Conservation (phyloP, 2,888 invertebrate species). For the Drosophila borealis region DNA sequence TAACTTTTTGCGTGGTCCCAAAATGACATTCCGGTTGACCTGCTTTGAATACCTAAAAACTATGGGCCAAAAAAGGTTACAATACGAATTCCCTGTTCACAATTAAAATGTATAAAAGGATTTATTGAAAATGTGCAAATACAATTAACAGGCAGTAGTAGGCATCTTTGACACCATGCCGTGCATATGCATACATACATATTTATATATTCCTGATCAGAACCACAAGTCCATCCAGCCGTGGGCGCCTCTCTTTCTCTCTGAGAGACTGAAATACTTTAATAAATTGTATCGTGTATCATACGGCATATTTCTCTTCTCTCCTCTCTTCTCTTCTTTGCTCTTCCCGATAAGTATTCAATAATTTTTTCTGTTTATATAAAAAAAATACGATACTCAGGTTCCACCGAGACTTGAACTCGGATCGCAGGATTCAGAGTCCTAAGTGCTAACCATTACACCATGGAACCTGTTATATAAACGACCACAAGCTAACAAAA, state of each 20-base stretch:
- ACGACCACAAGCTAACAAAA: background rate
- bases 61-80: slow-evolving; percentile 31
- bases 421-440: slow-evolving; percentile 86
- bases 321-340: too few relatives aligned
- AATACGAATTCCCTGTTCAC: background rate
- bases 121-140: background rate
- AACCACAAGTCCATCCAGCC: too few relatives aligned
- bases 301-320: too few relatives aligned
- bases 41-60: slow-evolving; percentile 22
- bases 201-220: background rate
- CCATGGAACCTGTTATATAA: slow-evolving; percentile 84
- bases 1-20: slow-evolving; percentile 1
- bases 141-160: background rate
- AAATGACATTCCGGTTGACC: slow-evolving; percentile 45
- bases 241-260: too few relatives aligned
- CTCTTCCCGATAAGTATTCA: too few relatives aligned
- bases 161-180: background rate
- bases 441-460: slow-evolving; percentile 87
- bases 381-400: slow-evolving; percentile 54
- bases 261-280: too few relatives aligned
- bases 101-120: too few relatives aligned
- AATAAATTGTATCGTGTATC: too few relatives aligned
- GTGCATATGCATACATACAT: background rate
- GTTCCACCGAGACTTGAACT: slow-evolving; percentile 86
- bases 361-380: background rate